phyloP scores from a whole-genome alignment of 2,888 invertebrate genomes.

The Hemicrepidius hirtus region DNA sequence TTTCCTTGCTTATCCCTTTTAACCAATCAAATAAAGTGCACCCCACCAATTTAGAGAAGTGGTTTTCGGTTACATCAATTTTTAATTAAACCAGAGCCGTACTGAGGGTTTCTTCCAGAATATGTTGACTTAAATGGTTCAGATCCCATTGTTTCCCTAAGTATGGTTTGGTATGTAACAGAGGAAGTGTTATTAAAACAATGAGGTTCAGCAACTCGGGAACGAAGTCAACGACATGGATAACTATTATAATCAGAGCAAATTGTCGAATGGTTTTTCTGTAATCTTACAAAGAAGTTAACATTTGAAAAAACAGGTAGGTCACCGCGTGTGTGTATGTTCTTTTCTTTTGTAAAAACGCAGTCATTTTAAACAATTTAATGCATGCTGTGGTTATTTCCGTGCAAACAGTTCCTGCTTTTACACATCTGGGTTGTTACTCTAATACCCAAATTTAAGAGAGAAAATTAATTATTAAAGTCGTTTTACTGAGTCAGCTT shows the following conservation, averaged over 20 bases:
- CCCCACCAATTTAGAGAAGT: no score
- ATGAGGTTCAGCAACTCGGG: neutral
- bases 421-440: slow-evolving; percentile 48
- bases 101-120: no score
- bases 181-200: no score
- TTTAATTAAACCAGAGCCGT: no score
- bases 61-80: no score
- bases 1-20: no score
- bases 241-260: neutral
- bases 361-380: slow-evolving; percentile 28
- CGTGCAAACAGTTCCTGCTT: slow-evolving; percentile 20
- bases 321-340: slow-evolving; percentile 20
- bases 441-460: neutral
- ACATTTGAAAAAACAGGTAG: slow-evolving; percentile 37
- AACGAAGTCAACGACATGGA: slow-evolving; percentile 24
- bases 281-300: neutral
- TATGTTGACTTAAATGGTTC: no score
- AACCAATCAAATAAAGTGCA: no score
- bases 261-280: slow-evolving; percentile 2
- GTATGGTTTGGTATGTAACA: no score
- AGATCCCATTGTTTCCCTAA: no score
- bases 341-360: slow-evolving; percentile 28
- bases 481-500: no score
- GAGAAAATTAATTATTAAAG: neutral
- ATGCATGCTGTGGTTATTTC: slow-evolving; percentile 24